Evolutionary conservation across 1,140 invertebrate genomes (phyloP), one percentile per base, ranked within the genome.

Genomic region (Calosoma granatense): DNA sequence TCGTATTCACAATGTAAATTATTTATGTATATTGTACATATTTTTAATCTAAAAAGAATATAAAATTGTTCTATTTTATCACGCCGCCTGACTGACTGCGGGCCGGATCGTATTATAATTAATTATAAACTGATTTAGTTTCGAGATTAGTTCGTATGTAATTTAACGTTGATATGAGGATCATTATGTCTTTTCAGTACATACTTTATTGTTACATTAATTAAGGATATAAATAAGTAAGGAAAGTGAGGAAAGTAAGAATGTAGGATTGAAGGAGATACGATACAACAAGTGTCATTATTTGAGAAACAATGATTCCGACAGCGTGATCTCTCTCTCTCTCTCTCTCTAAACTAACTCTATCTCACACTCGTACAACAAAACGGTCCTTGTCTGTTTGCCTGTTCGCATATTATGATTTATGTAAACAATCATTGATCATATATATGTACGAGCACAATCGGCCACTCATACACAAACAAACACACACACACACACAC

Each of bases 21-120:
- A 47, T 47, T 47, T 47, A 47, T 47, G 41, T 47, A 47, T 47
- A 47, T 47, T 47, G 41, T 47, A 47, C 41, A 47, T 47, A 47
- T 47, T 47, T 47, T 47, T 11, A 47, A 47, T 4, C 41, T 17
- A 12, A 47, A 47, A 47, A 47, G 41, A 47, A 47, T 47, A 47
- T 47, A 47, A 47, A 47, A 47, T 11, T 17, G 41, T 47, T 47
- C 41, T 47, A 47, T 47, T 47, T 47, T 47, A 47, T 47, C 41
- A 12, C 15, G 41, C 41, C 41, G 41, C 41, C 41, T 47, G 41
- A 47, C 41, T 47, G 41, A 47, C 41, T 47, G 15, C 41, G 41
- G 41, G 41, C 15, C 15, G 6, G 41, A 17, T 17, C 41, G 41
- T 47, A 47, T 47, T 47, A 47, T n/a, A n/a, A n/a, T n/a, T n/a